Percentiles rank a stretch among this genome's conserved stretches.
Conservation (phyloP, 2,888 invertebrate genomes). For the Melanargia galathea region DNA sequence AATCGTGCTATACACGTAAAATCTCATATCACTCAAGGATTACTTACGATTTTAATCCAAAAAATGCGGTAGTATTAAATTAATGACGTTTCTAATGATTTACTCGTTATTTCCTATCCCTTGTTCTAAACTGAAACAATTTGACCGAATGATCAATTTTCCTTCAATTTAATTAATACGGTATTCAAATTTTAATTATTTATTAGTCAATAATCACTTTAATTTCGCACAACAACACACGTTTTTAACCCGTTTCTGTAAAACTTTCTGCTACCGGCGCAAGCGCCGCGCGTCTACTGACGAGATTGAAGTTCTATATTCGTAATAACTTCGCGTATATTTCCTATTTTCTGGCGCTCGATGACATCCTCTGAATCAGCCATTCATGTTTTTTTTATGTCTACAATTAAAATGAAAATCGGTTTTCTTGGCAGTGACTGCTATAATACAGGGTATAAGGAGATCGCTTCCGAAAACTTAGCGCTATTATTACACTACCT, state of each 20-base stretch:
- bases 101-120: conserved; percentile 1
- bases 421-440: conserved; percentile 42
- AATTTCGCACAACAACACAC: conserved; percentile 27
- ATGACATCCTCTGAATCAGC: conserved; percentile 66
- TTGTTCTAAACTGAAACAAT: background rate
- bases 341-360: conserved; percentile 66
- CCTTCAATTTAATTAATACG: background rate
- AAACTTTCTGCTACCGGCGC: conserved; percentile 51
- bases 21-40: conserved; percentile 15
- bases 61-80: conserved; percentile 10
- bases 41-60: conserved; percentile 28
- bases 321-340: conserved; percentile 76
- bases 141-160: background rate
- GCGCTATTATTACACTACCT: no score
- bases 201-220: conserved; percentile 3
- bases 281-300: conserved; percentile 61
- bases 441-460: no score
- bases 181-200: background rate
- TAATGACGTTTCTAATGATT: background rate
- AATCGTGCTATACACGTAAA: conserved; percentile 3
- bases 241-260: conserved; percentile 20
- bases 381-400: conserved; percentile 51
- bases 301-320: conserved; percentile 78
- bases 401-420: conserved; percentile 35
- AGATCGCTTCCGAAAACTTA: no score